Evolutionary conservation across 2,888 invertebrate genomes (phyloP), one percentile per base, ranked within the genome.

Genomic region (Sphaeridia pumilis): DNA sequence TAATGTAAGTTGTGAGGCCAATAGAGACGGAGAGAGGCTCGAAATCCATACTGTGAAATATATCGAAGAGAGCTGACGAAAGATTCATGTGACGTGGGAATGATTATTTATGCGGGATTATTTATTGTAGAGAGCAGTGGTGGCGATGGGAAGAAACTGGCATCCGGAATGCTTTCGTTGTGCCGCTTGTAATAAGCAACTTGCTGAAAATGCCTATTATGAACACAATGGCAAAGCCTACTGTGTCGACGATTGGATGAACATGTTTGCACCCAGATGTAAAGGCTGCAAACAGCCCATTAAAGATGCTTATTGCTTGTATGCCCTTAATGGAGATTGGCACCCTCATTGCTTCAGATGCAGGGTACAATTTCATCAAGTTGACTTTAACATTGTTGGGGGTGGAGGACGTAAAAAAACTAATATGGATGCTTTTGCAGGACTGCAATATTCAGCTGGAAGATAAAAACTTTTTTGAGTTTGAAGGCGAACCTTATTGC

Each of bases 401-500:
- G n/a, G n/a, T n/a, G n/a, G n/a, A n/a, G n/a, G n/a, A n/a, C n/a
- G n/a, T 20, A 12, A 47, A 34, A 35, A 31, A 14, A 10, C 31
- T 31, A 31, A 7, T 31, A 31, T 10, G 7, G 7, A 31, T 31
- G 7, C 31, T 31, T 14, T 38, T 47, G 36, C 20, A 60, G 61
- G 65, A 63, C 28, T 65, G 65, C 55, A 57, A 57, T 20, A 57
- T 53, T 17, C 51, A 55, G 10, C 45, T 65, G 46, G 61, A 65
- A 49, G 58, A 61, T 25, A 49, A 45, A 12, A 60, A 57, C 52
- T 65, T 65, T 50, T 61, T 55, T 42, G 65, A 65, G 54, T 61
- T 58, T 25, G 58, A 65, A 42, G 60, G 61, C 2, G 58, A 61
- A 28, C 64, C 64, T 5, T 64, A 61, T 36, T 64, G 64, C 48